A percentile compares a stretch with the other conserved stretches of the same genome.
phyloP scores from a whole-genome alignment of 2,113 vertebrate species.

The Ploceus nigricollis region DNA sequence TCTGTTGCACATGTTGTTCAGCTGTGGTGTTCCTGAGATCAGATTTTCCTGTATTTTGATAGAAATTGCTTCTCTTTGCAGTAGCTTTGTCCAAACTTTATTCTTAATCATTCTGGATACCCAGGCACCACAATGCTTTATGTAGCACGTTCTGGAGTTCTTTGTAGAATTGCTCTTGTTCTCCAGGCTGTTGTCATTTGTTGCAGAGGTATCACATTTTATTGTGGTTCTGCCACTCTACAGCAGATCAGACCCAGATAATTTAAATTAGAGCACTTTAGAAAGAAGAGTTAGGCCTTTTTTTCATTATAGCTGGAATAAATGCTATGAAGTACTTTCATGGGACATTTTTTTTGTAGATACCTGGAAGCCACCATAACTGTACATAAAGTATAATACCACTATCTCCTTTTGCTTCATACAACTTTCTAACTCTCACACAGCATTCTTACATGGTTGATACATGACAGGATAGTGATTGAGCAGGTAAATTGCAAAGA shows the following conservation, averaged over 20 bases:
- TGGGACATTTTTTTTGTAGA: neutral
- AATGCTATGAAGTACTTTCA: neutral
- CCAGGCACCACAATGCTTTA: neutral
- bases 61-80: neutral
- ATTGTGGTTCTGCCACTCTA: neutral
- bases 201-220: constrained; percentile 27
- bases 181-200: neutral
- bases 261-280: neutral
- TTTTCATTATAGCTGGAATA: neutral
- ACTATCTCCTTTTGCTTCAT: neutral
- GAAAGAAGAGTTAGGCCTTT: neutral
- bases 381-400: neutral
- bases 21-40: neutral
- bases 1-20: neutral
- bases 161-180: neutral
- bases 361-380: neutral
- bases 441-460: neutral
- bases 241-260: neutral
- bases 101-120: neutral
- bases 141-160: neutral
- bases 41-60: neutral
- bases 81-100: neutral
- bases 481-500: neutral
- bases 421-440: neutral
- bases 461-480: neutral